Percentiles rank a stretch among this genome's conserved stretches.
Evolutionary conservation across 2,113 vertebrate species (phyloP).

Genomic region (Isurus oxyrinchus): DNA sequence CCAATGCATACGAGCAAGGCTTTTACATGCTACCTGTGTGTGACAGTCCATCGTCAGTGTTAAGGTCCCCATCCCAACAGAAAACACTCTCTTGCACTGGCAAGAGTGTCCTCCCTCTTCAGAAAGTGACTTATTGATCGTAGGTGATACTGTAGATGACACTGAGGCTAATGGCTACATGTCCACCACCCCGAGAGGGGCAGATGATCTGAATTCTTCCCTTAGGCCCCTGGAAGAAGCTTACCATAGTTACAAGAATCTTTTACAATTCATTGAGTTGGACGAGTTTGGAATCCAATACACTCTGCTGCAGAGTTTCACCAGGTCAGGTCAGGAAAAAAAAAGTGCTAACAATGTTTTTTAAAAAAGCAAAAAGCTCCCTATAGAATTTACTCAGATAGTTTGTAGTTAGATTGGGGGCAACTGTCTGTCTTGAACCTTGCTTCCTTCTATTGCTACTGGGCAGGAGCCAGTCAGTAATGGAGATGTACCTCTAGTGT

Average conservation of each 20-base stretch:
- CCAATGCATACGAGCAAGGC: too few relatives aligned
- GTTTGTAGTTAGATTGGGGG: neutral
- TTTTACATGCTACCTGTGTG: neutral
- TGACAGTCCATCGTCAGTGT: neutral
- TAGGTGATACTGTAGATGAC: neutral
- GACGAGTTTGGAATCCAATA: neutral
- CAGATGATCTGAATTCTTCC: neutral
- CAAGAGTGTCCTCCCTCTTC: neutral
- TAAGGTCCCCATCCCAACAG: neutral
- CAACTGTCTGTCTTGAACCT: neutral
- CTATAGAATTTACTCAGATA: neutral
- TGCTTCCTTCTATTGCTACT: too few relatives aligned
- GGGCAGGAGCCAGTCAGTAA: too few relatives aligned
- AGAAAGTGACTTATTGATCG: neutral
- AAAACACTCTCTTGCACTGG: neutral
- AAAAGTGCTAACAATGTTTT: too few relatives aligned
- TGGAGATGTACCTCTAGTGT: too few relatives aligned
- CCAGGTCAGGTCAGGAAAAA: neutral
- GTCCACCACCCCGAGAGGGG: neutral
- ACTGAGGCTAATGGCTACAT: neutral
- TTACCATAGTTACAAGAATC: neutral
- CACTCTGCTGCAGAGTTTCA: neutral
- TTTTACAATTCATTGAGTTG: neutral
- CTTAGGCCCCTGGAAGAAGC: neutral
- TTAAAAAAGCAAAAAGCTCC: neutral